phyloP scores from a whole-genome alignment of 2,113 vertebrate genomes.

The Prolemur simus region DNA sequence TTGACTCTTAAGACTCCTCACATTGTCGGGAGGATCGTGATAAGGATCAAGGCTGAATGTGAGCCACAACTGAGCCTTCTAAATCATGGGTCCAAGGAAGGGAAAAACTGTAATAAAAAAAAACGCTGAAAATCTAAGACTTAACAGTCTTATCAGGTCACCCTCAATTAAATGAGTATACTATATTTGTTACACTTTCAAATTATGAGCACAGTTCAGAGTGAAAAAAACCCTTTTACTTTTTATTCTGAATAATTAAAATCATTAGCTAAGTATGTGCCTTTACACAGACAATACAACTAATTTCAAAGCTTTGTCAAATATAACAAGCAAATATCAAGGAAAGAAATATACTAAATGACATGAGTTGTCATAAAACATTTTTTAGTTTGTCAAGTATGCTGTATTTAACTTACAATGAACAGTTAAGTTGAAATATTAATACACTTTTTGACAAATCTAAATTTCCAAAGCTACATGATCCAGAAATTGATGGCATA shows the following conservation, averaged over 20 bases:
- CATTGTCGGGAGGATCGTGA: not conserved
- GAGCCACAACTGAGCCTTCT: not conserved
- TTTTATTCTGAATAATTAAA: not conserved
- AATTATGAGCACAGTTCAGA: not conserved
- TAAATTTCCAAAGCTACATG: not conserved
- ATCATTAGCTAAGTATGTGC: not conserved
- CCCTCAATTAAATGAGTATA: not conserved
- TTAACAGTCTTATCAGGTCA: not conserved
- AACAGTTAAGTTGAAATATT: not conserved
- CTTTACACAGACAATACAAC: not conserved
- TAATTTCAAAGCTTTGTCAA: slow-evolving; percentile 15
- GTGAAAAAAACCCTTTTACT: not conserved
- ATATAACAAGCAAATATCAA: not conserved
- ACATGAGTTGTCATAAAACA: not conserved
- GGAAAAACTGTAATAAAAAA: not conserved
- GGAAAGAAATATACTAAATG: not conserved
- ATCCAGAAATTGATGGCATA: not conserved
- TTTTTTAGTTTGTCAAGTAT: not conserved
- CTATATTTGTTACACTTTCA: not conserved
- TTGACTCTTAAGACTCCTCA: not conserved
- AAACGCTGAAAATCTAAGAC: not conserved
- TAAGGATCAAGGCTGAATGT: not conserved
- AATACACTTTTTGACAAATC: not conserved
- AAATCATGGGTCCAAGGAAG: not conserved
- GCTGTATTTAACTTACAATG: not conserved